Conservation (phyloP, 2,797 vertebrate genomes). For the Pterois miles region DNA sequence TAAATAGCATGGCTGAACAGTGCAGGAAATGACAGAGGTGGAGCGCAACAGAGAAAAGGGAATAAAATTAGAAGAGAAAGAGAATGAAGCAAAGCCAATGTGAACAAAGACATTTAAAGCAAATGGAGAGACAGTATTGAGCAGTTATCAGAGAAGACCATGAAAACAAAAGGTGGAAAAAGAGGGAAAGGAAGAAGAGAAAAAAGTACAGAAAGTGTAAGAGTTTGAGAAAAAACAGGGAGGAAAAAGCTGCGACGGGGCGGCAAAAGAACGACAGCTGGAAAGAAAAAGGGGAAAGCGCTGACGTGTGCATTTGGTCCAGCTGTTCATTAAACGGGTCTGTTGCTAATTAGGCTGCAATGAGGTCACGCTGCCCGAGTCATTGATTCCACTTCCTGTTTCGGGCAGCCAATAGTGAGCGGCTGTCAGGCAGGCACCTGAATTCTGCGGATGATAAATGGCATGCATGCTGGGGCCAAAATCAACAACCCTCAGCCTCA, state of each 20-base stretch:
- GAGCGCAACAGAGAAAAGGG: neutral
- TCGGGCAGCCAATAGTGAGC: constrained; percentile 68
- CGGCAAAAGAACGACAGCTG: constrained; percentile 53
- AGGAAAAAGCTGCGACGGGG: constrained; percentile 18
- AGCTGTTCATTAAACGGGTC: constrained; percentile 83
- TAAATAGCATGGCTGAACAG: constrained; percentile 60
- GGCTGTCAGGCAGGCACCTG: constrained; percentile 73
- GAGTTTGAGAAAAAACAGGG: neutral
- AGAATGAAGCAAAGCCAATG: constrained; percentile 21
- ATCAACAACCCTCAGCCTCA: constrained; percentile 66
- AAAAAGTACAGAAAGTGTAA: neutral
- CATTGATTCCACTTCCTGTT: constrained; percentile 84
- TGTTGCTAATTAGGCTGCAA: constrained; percentile 82
- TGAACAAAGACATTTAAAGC: constrained; percentile 1
- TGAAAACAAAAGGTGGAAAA: neutral
- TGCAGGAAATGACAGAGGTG: constrained; percentile 74
- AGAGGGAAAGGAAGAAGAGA: neutral
- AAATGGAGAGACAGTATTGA: constrained; percentile 13
- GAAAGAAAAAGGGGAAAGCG: constrained; percentile 59
- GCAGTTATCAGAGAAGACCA: neutral
- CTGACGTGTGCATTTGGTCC: constrained; percentile 76
- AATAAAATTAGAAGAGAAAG: neutral
- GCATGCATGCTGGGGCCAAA: constrained; percentile 56
- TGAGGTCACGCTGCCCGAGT: constrained; percentile 82
- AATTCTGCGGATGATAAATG: constrained; percentile 78